phyloP scores from a whole-genome alignment of 2,797 vertebrate species.

The Alectoris magna region DNA sequence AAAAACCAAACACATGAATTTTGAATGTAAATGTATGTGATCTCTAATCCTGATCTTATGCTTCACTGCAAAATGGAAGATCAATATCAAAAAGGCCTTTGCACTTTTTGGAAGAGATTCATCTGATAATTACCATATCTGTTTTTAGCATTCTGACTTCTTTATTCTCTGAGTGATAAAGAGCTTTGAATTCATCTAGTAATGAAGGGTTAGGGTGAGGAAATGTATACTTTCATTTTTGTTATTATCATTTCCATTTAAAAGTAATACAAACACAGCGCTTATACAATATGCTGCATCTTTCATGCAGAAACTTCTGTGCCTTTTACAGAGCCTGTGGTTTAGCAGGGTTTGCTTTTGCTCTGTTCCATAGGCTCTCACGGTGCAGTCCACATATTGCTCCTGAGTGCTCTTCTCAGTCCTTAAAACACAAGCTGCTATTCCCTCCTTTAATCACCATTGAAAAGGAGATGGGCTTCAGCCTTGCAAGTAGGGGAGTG shows the following conservation, averaged over 20 bases:
- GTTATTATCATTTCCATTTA: not conserved
- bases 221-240: not conserved
- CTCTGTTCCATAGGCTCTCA: accelerated
- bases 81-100: not conserved
- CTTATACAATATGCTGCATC: not conserved
- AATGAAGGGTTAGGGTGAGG: not conserved
- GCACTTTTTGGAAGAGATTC: not conserved
- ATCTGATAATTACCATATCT: not conserved
- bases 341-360: not conserved
- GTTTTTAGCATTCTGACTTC: not conserved
- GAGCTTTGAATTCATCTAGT: not conserved
- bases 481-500: not conserved
- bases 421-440: not conserved
- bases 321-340: not conserved
- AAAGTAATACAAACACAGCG: not conserved
- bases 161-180: not conserved
- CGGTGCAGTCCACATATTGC: not conserved
- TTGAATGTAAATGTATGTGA: not conserved
- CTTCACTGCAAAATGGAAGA: not conserved
- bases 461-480: not conserved
- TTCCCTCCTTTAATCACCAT: not conserved
- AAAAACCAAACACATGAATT: not conserved
- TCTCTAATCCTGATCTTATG: not conserved
- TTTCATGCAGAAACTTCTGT: not conserved
- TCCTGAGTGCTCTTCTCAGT: not conserved